Evolutionary conservation across 2,113 vertebrate genomes (phyloP), one percentile per base, ranked within the genome.

Genomic region (Mesocricetus auratus): DNA sequence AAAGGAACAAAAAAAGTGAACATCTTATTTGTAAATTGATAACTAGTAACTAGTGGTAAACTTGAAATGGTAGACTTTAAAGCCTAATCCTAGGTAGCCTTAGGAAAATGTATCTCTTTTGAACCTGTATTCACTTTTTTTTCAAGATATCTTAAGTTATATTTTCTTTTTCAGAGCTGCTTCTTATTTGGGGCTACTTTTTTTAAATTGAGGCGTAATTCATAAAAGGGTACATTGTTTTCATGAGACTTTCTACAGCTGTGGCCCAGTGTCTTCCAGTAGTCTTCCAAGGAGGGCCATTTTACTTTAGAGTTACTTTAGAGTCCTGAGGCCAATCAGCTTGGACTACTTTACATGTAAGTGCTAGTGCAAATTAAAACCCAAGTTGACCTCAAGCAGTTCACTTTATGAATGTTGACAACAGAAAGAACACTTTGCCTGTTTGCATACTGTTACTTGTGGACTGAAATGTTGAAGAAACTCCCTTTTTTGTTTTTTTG

Each of bases 121-220:
- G 95, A 98, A 97, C 64, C 71, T 97, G 42, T 90, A 89, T 96
- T 95, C 90, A 93, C 86, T 79, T 94, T 86, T 64, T 95, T 96
- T 95, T 93, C 95, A 92, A 85, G 97, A 96, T 98, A 95, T 94
- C 81, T 98, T 98, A 98, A 98, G 94, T 99, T 98, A 96, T 94
- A 97, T 98, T 98, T 98, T 94, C 96, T 97, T 96, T 93, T 83
- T 96, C 96, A 98, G 97, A 97, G 98, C 85, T 73, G 97, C 94
- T 98, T 96, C 73, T 81, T 86, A 96, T 90, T 64, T 78, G 93
- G 90, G 97, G 91, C 92, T 97, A 88, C 58, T 56, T 56, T 83
- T 92, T 78, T 92, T 68, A 1, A 64, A 78, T n/a, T 91, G 77
- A 89, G 86, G n/a, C 89, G 21, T 95, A 83, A 85, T 95, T 97